phyloP scores from a whole-genome alignment of 2,113 vertebrate genomes.

The Hippolais icterina region DNA sequence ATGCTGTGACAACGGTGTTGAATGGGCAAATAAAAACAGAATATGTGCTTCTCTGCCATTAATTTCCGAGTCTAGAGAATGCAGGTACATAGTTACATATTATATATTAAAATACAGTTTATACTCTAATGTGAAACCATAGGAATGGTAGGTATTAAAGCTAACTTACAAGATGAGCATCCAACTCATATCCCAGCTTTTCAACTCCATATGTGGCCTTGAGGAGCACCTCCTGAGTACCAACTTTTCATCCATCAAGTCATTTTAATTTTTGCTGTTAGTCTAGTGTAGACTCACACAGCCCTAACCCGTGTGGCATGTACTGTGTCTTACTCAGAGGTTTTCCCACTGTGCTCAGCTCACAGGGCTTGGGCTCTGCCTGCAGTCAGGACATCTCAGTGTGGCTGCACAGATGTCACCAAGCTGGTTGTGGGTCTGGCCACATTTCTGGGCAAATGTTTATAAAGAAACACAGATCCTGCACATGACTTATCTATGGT shows the following conservation, averaged over 20 bases:
- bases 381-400: not conserved
- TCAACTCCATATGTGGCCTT: not conserved
- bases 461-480: not conserved
- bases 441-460: not conserved
- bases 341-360: not conserved
- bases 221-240: not conserved
- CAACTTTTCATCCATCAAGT: not conserved
- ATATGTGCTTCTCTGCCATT: constrained; percentile 80
- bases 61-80: constrained; percentile 78
- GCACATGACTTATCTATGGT: not conserved
- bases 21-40: constrained; percentile 74
- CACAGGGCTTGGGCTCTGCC: not conserved
- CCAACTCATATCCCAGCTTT: not conserved
- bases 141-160: not conserved
- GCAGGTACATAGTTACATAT: constrained; percentile 78
- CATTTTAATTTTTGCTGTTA: not conserved
- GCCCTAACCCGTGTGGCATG: not conserved
- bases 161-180: not conserved
- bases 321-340: not conserved
- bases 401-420: not conserved
- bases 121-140: not conserved
- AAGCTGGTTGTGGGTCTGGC: not conserved
- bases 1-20: constrained; percentile 88
- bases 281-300: not conserved
- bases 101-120: not conserved